phyloP scores from a whole-genome alignment of 2,888 invertebrate species.

The Nymphalis urticae region DNA sequence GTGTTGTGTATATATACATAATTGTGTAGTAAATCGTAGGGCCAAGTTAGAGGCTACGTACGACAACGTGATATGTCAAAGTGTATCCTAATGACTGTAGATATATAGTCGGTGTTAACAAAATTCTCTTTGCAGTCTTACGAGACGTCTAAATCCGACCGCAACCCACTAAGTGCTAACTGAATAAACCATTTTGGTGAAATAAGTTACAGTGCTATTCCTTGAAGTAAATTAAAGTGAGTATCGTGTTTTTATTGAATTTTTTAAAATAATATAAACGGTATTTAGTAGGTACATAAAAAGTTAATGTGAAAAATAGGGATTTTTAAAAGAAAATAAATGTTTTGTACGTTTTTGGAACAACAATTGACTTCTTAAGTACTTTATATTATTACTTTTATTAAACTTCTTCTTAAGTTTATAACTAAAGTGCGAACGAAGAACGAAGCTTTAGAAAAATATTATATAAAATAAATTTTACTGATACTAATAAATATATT shows the following conservation, averaged over 20 bases:
- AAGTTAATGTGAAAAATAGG: no score
- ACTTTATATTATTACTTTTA: no score
- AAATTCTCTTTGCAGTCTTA: constrained; percentile 46
- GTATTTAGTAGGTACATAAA: background rate
- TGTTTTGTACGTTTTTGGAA: no score
- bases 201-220: constrained; percentile 24
- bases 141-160: constrained; percentile 43
- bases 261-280: background rate
- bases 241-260: constrained; percentile 18
- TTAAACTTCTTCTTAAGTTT: no score
- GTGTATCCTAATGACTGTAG: constrained; percentile 31
- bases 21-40: background rate
- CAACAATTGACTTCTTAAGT: no score
- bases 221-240: constrained; percentile 16
- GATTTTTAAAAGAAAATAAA: no score
- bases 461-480: no score
- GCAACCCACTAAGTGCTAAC: constrained; percentile 39
- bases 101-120: constrained; percentile 48
- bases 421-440: no score
- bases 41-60: background rate
- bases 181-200: constrained; percentile 34
- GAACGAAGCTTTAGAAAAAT: no score
- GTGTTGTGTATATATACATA: no score
- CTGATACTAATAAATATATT: no score
- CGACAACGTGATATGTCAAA: constrained; percentile 22